A percentile compares a stretch with the other conserved stretches of the same genome.
phyloP scores from a whole-genome alignment of 37 sponge, comb jelly and placozoan genomes.

The Halichondria panicea region DNA sequence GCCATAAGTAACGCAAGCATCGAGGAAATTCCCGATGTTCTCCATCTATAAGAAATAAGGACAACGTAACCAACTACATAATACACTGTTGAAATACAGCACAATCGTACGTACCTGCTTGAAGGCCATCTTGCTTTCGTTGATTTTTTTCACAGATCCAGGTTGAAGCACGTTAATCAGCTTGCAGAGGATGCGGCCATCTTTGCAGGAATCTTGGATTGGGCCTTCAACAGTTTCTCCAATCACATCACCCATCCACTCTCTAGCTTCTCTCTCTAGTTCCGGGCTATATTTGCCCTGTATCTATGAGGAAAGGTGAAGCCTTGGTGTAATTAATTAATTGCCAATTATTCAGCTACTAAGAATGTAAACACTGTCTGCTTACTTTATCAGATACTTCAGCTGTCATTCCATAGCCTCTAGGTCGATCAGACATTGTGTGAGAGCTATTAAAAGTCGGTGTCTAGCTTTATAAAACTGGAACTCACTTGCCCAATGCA shows the following conservation, averaged over 20 bases:
- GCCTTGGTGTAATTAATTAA: not conserved
- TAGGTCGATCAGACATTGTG: too few species aligned
- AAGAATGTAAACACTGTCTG: too few species aligned
- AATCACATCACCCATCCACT: constrained; percentile 76
- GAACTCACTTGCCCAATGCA: too few species aligned
- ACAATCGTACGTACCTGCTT: constrained; percentile 52
- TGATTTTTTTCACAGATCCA: constrained; percentile 76
- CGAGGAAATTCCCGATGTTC: constrained; percentile 89
- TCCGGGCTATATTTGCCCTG: constrained; percentile 66
- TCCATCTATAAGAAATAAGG: constrained; percentile 85
- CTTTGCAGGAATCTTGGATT: constrained; percentile 46
- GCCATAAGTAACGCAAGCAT: constrained; percentile 75
- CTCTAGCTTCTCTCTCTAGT: constrained; percentile 48
- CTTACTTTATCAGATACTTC: too few species aligned
- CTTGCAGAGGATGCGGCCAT: constrained; percentile 77
- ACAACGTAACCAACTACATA: not conserved
- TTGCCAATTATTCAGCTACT: not conserved
- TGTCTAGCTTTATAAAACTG: too few species aligned
- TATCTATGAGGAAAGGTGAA: constrained; percentile 19
- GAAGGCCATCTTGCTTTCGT: constrained; percentile 85
- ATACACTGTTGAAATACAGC: not conserved
- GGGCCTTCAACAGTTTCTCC: constrained; percentile 47
- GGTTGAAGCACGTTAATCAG: constrained; percentile 77
- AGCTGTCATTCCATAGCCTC: too few species aligned
- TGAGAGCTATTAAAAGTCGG: too few species aligned